A percentile compares a stretch with the other conserved stretches of the same genome.
These are phyloP conservation scores for Ia io DNA, from an alignment of 2,113 vertebrate species.

Conservation along the genomic window DNA sequence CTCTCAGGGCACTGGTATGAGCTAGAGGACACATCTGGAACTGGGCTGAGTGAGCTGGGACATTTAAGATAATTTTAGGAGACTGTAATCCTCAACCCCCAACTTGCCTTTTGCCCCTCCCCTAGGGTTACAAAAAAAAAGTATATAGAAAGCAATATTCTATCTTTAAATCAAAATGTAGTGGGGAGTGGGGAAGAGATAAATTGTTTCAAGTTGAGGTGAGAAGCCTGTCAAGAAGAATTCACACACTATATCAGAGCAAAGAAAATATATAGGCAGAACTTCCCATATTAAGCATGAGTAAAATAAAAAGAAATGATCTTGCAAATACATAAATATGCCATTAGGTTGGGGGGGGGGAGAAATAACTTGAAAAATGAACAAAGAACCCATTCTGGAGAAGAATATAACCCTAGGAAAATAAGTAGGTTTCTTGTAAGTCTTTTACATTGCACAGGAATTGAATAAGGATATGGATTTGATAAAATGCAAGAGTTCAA, in stretches of 20 bases:
- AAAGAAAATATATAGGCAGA: neutral
- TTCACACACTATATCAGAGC: neutral
- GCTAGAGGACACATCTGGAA: neutral
- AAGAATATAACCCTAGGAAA: neutral
- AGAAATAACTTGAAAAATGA: neutral
- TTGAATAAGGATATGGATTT: neutral
- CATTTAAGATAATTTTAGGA: conserved; percentile 17
- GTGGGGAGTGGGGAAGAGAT: neutral
- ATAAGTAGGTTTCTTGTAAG: neutral
- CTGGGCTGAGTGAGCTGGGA: neutral
- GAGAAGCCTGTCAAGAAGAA: neutral
- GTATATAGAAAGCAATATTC: neutral
- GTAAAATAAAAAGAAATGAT: neutral
- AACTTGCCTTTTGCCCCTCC: neutral
- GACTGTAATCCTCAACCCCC: neutral
- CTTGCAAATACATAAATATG: neutral
- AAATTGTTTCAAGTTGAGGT: neutral
- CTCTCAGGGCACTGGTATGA: neutral
- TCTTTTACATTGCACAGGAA: neutral
- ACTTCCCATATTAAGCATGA: neutral
- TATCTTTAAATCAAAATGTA: neutral
- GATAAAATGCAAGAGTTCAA: neutral
- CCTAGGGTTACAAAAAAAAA: neutral
- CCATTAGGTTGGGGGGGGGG: neutral
- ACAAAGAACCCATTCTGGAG: neutral